Percentiles rank a stretch among this genome's conserved stretches.
Evolutionary conservation across 2,797 vertebrate genomes (phyloP).

Genomic region (Allobates femoralis): DNA sequence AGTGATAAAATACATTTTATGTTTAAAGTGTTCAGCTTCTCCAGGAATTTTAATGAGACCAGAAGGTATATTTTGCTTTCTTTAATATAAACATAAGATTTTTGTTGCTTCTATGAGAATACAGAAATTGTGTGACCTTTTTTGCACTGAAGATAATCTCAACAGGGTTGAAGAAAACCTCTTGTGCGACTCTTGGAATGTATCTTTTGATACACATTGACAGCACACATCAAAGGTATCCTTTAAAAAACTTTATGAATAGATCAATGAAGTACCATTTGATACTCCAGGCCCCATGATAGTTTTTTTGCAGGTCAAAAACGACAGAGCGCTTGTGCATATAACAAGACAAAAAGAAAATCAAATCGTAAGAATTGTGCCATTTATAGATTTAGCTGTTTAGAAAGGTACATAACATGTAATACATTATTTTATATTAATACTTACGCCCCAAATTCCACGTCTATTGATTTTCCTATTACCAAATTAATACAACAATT

Average conservation of each 20-base stretch:
- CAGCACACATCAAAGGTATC: slow-evolving; percentile 34
- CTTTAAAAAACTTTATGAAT: slow-evolving; percentile 25
- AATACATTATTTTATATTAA: neutral
- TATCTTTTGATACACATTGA: slow-evolving; percentile 43
- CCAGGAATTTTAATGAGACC: slow-evolving; percentile 12
- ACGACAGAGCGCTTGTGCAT: slow-evolving; percentile 3
- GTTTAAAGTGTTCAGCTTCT: neutral
- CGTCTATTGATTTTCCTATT: too few relatives aligned
- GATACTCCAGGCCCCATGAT: slow-evolving; percentile 1
- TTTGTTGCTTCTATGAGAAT: slow-evolving; percentile 13
- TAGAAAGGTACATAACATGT: neutral
- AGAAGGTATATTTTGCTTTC: neutral
- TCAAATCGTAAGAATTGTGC: neutral
- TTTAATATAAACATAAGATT: slow-evolving; percentile 29
- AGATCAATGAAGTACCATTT: slow-evolving; percentile 48
- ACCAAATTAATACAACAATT: too few relatives aligned
- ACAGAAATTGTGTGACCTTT: slow-evolving; percentile 25
- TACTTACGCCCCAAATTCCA: too few relatives aligned
- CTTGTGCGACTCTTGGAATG: slow-evolving; percentile 22
- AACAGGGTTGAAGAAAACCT: slow-evolving; percentile 16
- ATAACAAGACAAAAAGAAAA: neutral
- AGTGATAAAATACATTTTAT: neutral
- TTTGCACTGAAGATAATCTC: neutral
- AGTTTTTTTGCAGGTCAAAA: slow-evolving; percentile 30
- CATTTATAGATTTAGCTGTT: slow-evolving; percentile 6